Conservation (phyloP, 2,797 vertebrate genomes). For the Xiphophorus birchmanni region DNA sequence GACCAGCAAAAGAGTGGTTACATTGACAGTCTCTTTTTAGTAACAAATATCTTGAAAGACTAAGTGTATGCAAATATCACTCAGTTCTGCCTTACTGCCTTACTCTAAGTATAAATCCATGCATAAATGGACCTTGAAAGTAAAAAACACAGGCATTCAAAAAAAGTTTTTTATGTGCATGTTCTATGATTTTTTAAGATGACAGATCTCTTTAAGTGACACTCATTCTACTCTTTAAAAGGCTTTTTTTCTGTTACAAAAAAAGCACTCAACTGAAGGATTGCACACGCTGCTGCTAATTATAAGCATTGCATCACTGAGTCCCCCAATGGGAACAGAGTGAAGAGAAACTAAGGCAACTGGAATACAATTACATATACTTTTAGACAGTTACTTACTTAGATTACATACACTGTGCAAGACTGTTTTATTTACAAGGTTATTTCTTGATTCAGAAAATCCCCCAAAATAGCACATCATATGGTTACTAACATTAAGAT, state of each 20-base stretch:
- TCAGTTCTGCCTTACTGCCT: not conserved
- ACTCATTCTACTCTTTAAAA: slow-evolving; percentile 8
- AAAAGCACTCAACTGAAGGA: not conserved
- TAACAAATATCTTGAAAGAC: not conserved
- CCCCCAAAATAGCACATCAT: too few relatives aligned
- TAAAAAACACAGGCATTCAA: not conserved
- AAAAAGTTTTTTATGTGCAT: not conserved
- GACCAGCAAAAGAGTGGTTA: not conserved
- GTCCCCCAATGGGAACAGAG: slow-evolving; percentile 3
- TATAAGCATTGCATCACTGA: not conserved
- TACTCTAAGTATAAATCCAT: not conserved
- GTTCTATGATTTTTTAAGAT: not conserved
- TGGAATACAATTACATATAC: not conserved
- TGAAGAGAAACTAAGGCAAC: slow-evolving; percentile 2
- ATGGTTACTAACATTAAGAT: not conserved
- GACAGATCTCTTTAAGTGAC: slow-evolving; percentile 2
- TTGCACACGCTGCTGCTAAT: slow-evolving; percentile 6
- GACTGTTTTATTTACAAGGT: not conserved
- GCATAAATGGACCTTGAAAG: not conserved
- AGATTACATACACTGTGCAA: not conserved
- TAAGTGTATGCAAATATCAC: not conserved
- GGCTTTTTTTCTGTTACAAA: not conserved
- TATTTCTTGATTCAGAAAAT: not conserved
- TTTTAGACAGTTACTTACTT: not conserved
- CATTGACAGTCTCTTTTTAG: not conserved